These are phyloP conservation scores for Geopemphigus sp. DNA, from an alignment of 1,140 invertebrate species.

Conservation along the genomic window DNA sequence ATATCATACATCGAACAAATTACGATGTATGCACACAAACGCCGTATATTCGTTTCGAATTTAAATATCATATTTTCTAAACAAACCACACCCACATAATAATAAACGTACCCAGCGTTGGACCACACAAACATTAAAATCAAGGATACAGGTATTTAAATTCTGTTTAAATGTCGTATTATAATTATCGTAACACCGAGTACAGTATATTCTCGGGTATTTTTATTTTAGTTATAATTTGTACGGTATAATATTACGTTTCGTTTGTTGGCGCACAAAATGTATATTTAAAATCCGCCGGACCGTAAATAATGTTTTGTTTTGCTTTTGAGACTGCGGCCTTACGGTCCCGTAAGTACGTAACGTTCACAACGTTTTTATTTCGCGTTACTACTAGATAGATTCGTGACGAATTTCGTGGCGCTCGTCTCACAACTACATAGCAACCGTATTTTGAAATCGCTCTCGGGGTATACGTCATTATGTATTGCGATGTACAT, in stretches of 20 bases:
- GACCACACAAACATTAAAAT: neutral
- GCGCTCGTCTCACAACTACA: too few relatives aligned
- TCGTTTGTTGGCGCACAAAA: neutral
- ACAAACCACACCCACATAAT: slow-evolving; percentile 15
- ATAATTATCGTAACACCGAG: neutral
- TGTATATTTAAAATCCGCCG: too few relatives aligned
- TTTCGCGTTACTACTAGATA: too few relatives aligned
- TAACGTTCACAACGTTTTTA: too few relatives aligned
- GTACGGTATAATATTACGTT: neutral
- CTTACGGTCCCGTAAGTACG: too few relatives aligned
- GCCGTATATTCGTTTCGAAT: neutral
- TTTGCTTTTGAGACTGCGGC: too few relatives aligned
- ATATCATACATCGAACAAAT: too few relatives aligned
- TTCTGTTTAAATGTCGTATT: slow-evolving; percentile 8
- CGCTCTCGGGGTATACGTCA: too few relatives aligned
- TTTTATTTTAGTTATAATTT: slow-evolving; percentile 1
- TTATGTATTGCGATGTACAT: too few relatives aligned
- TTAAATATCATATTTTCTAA: neutral
- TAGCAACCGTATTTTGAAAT: too few relatives aligned
- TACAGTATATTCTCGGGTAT: neutral
- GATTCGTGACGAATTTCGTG: too few relatives aligned
- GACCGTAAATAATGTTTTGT: too few relatives aligned
- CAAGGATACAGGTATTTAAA: slow-evolving; percentile 29
- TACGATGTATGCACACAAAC: neutral
- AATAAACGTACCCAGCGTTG: neutral